Conservation (phyloP, 1,140 invertebrate genomes). For the Globodera ellingtonae region DNA sequence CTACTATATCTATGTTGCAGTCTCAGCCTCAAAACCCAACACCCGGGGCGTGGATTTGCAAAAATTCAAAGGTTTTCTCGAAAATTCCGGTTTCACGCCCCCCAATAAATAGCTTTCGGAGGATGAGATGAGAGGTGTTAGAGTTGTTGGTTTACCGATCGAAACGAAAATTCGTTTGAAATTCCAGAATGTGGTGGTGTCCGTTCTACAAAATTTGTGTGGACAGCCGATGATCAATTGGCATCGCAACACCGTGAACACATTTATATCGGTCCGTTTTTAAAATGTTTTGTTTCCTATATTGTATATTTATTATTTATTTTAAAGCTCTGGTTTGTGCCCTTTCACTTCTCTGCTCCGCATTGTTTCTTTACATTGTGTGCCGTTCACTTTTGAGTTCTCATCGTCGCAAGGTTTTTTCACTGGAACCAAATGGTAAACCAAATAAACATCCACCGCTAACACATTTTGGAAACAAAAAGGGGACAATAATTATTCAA, state of each 20-base stretch:
- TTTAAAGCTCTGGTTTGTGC: conserved; percentile 35
- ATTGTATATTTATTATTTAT: conserved; percentile 17
- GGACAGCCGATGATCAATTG: background rate
- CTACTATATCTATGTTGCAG: too few species aligned
- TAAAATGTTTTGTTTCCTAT: background rate
- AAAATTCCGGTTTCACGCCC: too few species aligned
- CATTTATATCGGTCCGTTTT: conserved; percentile 9
- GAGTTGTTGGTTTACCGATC: too few species aligned
- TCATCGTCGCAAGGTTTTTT: conserved; percentile 4
- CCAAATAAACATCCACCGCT: background rate
- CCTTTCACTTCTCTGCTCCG: conserved; percentile 17
- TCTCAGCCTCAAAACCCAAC: too few species aligned
- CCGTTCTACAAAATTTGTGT: background rate
- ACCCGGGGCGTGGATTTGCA: too few species aligned
- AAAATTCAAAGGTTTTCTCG: too few species aligned
- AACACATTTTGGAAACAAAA: too few species aligned
- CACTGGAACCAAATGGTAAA: background rate
- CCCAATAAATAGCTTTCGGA: too few species aligned
- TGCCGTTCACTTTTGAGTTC: background rate
- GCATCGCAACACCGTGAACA: background rate
- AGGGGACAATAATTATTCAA: too few species aligned
- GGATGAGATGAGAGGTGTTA: too few species aligned
- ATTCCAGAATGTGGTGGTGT: background rate
- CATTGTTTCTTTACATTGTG: conserved; percentile 8
- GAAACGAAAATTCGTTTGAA: too few species aligned